Conservation (phyloP, 2,113 vertebrate species). For the Dasypus novemcinctus region DNA sequence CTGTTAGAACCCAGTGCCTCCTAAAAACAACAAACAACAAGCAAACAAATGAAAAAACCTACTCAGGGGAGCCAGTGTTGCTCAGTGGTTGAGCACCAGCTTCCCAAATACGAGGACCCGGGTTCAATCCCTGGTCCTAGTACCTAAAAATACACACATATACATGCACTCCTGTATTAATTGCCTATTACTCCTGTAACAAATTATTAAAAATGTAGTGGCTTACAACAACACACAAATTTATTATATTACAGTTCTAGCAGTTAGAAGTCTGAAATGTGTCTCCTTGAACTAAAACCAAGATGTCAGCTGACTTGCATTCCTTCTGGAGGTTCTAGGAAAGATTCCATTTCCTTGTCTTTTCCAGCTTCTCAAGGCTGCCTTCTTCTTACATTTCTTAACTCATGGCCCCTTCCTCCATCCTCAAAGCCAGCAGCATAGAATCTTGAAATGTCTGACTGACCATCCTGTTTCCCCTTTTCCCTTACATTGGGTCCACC, state of each 20-base stretch:
- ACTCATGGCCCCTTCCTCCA: neutral
- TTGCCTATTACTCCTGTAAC: neutral
- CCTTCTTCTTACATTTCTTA: neutral
- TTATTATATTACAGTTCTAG: neutral
- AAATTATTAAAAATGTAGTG: neutral
- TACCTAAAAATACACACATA: no score
- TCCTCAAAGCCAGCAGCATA: neutral
- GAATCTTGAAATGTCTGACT: neutral
- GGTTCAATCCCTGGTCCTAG: no score
- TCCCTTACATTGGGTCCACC: neutral
- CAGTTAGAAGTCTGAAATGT: neutral
- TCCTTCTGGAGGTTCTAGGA: no score
- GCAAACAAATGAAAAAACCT: no score
- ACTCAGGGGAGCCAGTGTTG: no score
- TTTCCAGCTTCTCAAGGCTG: neutral
- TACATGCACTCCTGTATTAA: neutral
- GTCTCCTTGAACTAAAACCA: neutral
- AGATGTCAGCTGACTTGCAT: neutral
- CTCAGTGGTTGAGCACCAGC: no score
- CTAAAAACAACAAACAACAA: no score
- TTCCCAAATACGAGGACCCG: no score
- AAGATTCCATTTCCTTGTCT: neutral
- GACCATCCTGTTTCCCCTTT: neutral
- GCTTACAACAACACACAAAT: neutral
- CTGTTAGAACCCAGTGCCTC: no score